Evolutionary conservation across 2,888 invertebrate genomes (phyloP).

Genomic region (Agelastica alni): DNA sequence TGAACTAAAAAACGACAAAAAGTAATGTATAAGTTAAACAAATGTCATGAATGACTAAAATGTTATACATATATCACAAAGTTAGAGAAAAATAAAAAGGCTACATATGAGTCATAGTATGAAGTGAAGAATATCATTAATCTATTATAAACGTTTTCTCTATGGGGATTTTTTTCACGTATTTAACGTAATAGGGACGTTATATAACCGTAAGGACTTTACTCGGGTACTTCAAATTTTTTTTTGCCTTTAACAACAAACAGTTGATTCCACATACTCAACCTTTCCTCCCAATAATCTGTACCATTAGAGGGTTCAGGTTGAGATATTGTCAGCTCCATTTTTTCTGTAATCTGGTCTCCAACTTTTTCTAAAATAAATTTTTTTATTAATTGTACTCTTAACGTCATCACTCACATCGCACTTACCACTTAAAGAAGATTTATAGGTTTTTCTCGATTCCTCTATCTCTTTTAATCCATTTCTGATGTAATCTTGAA

Average conservation of each 20-base stretch:
- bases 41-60: conserved; percentile 11
- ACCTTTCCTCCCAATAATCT: conserved; percentile 48
- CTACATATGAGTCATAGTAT: conserved; percentile 1
- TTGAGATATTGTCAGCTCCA: conserved; percentile 10
- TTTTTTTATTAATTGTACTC: too few species aligned
- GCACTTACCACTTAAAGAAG: conserved; percentile 36
- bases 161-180: not conserved
- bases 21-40: conserved; percentile 3
- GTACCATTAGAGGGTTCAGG: conserved; percentile 32
- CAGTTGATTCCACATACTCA: conserved; percentile 47
- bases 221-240: not conserved
- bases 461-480: conserved; percentile 67
- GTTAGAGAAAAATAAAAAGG: conserved; percentile 11
- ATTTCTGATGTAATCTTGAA: conserved; percentile 83
- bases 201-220: not conserved
- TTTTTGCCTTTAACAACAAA: too few species aligned
- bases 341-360: conserved; percentile 29
- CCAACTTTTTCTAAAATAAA: conserved; percentile 33
- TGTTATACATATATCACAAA: conserved; percentile 13
- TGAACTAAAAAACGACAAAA: not conserved
- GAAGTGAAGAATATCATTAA: conserved; percentile 2
- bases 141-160: not conserved
- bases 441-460: conserved; percentile 44
- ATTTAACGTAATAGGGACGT: conserved; percentile 1
- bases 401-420: not conserved